Evolutionary conservation across 2,113 vertebrate genomes (phyloP).

Genomic region (Siniperca knerii): DNA sequence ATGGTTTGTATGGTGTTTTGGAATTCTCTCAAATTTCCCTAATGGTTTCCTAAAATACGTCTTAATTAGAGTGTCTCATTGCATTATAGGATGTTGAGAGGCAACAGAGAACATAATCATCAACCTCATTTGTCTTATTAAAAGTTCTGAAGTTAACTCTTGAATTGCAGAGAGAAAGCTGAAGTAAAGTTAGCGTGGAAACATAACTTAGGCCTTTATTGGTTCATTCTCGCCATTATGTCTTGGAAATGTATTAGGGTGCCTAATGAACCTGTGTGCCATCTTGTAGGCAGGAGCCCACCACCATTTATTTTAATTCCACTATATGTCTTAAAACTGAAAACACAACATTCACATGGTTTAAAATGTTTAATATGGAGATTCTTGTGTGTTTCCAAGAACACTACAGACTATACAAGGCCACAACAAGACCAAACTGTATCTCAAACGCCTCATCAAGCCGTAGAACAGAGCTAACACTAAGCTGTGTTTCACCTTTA

Average conservation of each 20-base stretch:
- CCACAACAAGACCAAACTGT: neutral
- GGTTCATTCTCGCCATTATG: slow-evolving; percentile 36
- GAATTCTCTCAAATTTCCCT: slow-evolving; percentile 29
- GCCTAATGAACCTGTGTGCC: slow-evolving; percentile 67
- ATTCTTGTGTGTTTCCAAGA: neutral
- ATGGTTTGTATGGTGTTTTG: slow-evolving; percentile 13
- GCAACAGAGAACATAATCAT: slow-evolving; percentile 44
- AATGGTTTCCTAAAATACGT: slow-evolving; percentile 30
- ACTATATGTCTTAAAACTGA: slow-evolving; percentile 30
- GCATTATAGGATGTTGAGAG: slow-evolving; percentile 30
- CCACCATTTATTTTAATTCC: slow-evolving; percentile 57
- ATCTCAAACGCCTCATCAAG: slow-evolving; percentile 16
- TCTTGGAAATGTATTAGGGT: slow-evolving; percentile 63
- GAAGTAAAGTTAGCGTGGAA: slow-evolving; percentile 6
- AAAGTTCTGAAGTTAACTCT: slow-evolving; percentile 39
- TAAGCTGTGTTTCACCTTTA: slow-evolving; percentile 40
- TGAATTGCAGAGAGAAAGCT: slow-evolving; percentile 8
- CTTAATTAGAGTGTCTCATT: slow-evolving; percentile 41
- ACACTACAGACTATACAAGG: neutral
- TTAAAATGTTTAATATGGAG: slow-evolving; percentile 31
- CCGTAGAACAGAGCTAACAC: slow-evolving; percentile 1
- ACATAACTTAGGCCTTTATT: slow-evolving; percentile 36
- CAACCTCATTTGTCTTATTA: slow-evolving; percentile 45
- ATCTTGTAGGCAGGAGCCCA: slow-evolving; percentile 44
- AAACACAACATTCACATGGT: slow-evolving; percentile 32